Base-by-base conservation (phyloP, 2,888 invertebrate species). In the Beris chalybata region DNA sequence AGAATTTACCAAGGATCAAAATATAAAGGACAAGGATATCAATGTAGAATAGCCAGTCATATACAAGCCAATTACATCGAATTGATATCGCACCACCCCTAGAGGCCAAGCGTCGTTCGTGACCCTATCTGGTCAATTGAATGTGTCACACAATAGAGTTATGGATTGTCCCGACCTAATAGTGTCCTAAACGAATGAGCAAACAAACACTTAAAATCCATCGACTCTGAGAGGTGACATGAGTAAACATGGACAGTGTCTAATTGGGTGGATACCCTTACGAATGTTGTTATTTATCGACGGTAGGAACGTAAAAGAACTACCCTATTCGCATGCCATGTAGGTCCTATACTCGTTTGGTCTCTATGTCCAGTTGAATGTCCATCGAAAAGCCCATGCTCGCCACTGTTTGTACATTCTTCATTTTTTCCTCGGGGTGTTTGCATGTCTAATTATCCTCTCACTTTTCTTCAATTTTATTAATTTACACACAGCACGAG, bases 401-500 rank as follows among this genome's bases (percentile, higher is more conserved):
- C 2, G 3, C 22, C 22, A 22, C 22, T 22, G 22, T 22, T 22
- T 22, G 22, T 22, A 22, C 22, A 22, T 22, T 22, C 22, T 22
- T 22, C 22, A 22, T 22, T 38, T 38, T 38, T 38, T 38, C 38
- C 38, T 38, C 38, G 38, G 4, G 47, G 38, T 65, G 65, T 65
- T 65, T 65, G 65, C 65, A 65, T 65, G 65, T 65, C 65, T 65
- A 65, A 65, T 65, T 65, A 65, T 65, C 65, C 65, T 65, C 65
- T 56, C 65, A 56, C 55, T 65, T 65, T 55, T 48, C 47, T 43
- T 45, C 30, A 54, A 64, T 65, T 65, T 65, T 65, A 65, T 65
- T 65, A 65, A 65, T 65, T 65, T 65, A 65, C 65, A 65, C 56
- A 55, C 55, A 56, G 55, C 65, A 65, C 65, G 65, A 65, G 31